Conservation (phyloP, 2,888 invertebrate species). For the Nycteola revayana region DNA sequence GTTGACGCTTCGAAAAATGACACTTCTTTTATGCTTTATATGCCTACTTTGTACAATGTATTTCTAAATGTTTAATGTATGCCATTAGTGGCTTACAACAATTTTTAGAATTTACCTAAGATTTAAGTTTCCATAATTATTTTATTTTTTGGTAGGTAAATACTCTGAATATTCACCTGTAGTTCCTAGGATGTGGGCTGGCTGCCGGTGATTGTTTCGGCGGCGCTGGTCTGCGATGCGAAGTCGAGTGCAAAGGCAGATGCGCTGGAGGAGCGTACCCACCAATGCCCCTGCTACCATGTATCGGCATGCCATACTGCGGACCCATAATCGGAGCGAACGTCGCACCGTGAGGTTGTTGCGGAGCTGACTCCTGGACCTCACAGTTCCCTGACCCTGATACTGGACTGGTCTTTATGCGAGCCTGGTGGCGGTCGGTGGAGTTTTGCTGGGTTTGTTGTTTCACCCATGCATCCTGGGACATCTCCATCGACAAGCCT, state of each 20-base stretch:
- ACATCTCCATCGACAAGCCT: constrained; percentile 78
- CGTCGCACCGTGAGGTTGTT: constrained; percentile 61
- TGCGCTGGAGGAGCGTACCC: constrained; percentile 75
- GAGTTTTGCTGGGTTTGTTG: constrained; percentile 69
- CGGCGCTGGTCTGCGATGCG: constrained; percentile 70
- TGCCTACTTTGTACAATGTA: no score
- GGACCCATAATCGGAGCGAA: constrained; percentile 69
- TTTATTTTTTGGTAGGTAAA: no score
- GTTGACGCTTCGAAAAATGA: no score
- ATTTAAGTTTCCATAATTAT: no score
- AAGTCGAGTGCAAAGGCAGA: constrained; percentile 81
- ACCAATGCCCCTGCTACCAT: constrained; percentile 68
- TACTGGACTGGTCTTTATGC: constrained; percentile 73
- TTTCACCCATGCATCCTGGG: constrained; percentile 75
- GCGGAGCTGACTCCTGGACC: constrained; percentile 82
- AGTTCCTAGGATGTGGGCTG: constrained; percentile 80
- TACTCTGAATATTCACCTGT: constrained; percentile 64
- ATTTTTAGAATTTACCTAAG: no score
- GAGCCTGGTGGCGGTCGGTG: constrained; percentile 66
- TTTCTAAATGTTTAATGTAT: no score
- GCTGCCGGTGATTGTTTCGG: constrained; percentile 78
- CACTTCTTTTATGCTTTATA: no score
- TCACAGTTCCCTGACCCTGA: constrained; percentile 71
- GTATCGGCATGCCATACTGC: constrained; percentile 63
- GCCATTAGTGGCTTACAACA: no score